Base-by-base conservation (phyloP, 2,113 vertebrate species). In the Macaca fascicularis region DNA sequence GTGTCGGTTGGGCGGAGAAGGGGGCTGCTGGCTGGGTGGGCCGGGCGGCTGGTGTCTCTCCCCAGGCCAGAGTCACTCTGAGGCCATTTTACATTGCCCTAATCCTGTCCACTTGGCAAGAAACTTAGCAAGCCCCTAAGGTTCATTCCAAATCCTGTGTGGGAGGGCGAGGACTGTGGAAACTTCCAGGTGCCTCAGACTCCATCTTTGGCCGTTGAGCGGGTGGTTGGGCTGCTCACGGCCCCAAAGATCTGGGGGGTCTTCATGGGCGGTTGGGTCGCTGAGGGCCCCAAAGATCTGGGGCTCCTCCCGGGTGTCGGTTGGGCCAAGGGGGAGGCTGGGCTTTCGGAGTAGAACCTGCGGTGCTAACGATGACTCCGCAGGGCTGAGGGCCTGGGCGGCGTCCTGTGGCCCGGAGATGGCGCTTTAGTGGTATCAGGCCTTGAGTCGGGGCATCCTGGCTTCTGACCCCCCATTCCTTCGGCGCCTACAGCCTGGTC, bases 331-430 rank as follows among this genome's bases (percentile, higher is more conserved):
- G 3, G 20, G n/a, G 25, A 57, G 14, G 23, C 1, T 8, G 52
- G 64, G 64, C 72, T 2, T 23, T 75, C 4, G 4, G 55, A 27
- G 2, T 0, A 1, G 2, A 0, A 30, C 0, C 45, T 8, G 4
- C 8, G 0, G 30, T 2, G 22, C 2, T 5, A 0, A 11, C 8
- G 1, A 11, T 4, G 1, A 2, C 17, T 25, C 0, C 1, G 1
- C 2, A 3, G 13, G 17, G 23, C 5, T 10, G 19, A 25, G 19
- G 32, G 23, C 25, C 72, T 3, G 40, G 11, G 16, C n/a, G 3
- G 25, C 4, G 19, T 25, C 61, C 74, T 43, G 30, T 4, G 23
- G 45, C 40, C 0, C 2, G 5, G 23, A 14, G 61, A 8, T 19
- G 1, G 38, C 0, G 23, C 69, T 45, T 16, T 3, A 0, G 3